Percentiles rank a stretch among this genome's conserved stretches.
These are phyloP conservation scores for Amazona vittata DNA, from an alignment of 2,113 vertebrate species.

Conservation along the genomic window DNA sequence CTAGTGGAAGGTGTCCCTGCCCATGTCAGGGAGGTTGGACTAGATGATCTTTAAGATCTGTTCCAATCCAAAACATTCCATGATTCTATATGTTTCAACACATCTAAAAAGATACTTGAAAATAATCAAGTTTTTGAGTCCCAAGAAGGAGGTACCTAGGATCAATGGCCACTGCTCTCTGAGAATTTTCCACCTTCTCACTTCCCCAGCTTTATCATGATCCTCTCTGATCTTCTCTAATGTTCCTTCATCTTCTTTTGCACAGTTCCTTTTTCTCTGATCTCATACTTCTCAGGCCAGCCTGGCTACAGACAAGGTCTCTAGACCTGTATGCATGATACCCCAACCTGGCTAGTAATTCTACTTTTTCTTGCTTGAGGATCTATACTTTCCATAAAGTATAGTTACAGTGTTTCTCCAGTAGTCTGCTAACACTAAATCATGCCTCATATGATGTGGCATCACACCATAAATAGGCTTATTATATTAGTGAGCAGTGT, in stretches of 20 bases:
- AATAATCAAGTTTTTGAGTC: neutral
- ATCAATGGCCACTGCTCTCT: neutral
- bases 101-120: neutral
- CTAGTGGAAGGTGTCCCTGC: neutral
- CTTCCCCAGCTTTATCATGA: neutral
- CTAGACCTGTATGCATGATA: neutral
- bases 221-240: neutral
- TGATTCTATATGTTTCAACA: neutral
- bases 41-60: neutral
- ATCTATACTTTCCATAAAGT: conserved; percentile 1
- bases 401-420: neutral
- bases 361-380: neutral
- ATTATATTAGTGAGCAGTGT: neutral
- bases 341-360: neutral
- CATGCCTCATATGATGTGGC: neutral
- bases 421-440: neutral
- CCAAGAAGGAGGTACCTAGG: neutral
- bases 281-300: neutral
- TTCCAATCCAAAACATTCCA: neutral
- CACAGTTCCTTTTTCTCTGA: neutral
- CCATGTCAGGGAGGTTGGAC: neutral
- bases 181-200: neutral
- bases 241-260: neutral
- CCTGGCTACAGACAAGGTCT: neutral
- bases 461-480: neutral